Evolutionary conservation across 2,113 vertebrate genomes (phyloP), one percentile per base, ranked within the genome.

Genomic region (Epinephelus moara): DNA sequence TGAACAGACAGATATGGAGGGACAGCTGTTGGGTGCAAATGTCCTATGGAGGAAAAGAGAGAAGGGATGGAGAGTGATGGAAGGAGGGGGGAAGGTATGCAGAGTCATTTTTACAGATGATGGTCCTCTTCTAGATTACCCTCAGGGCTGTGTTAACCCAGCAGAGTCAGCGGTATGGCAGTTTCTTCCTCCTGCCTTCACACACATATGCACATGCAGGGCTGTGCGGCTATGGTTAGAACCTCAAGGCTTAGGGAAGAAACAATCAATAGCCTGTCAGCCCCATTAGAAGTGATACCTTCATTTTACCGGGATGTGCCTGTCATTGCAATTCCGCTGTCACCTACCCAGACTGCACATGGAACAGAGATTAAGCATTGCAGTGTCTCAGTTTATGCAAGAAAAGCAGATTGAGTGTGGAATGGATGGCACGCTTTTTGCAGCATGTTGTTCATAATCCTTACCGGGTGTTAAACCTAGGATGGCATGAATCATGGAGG

Each of bases 21-120:
- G 74, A 81, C 89, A 92, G 87, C 84, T 91, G 85, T 70, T 86
- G 59, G 70, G 72, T 52, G 23, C 70, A 63, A 63, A 53, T 4
- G 8, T 67, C 70, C 59, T 27, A 49, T 69, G 49, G 25, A 53
- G 23, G 67, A 45, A 69, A 15, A 66, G 19, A 55, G 49, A 25
- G 14, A 42, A 19, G 64, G 25, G 45, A 23, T 17, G 53, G 40
- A 21, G 47, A 61, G 56, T 27, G 71, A 72, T 13, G 33, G 52
- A 49, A 49, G 72, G 69, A n/a, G 53, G 15, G 62, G 21, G 70
- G 6, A 6, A 66, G 47, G 67, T 69, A 72, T 57, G 52, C 23
- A 47, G 62, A 74, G 52, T 77, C 59, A 75, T 86, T 84, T 80
- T 80, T 85, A 78, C 71, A 81, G 55, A 81, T 76, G 69, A 82